phyloP scores from a whole-genome alignment of 2,797 vertebrate species.

The Pseudomugil tenellus region DNA sequence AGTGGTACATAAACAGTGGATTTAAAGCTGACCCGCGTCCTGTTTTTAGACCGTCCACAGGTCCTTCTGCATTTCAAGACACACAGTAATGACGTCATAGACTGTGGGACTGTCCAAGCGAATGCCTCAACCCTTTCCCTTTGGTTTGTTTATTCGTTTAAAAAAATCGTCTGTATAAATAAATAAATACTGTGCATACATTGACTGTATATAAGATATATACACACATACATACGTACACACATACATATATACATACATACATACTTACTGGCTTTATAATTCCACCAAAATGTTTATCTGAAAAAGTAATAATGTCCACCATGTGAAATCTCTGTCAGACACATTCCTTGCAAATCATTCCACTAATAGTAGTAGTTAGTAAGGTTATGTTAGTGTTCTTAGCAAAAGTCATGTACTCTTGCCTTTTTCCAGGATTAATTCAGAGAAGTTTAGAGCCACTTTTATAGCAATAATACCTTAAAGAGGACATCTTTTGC shows the following conservation, averaged over 20 bases:
- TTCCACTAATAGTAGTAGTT: too few species aligned
- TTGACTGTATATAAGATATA: too few species aligned
- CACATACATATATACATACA: too few species aligned
- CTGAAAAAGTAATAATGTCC: too few species aligned
- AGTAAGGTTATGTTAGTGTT: background rate
- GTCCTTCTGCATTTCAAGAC: slow-evolving; percentile 54
- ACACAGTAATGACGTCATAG: background rate
- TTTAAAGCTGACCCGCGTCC: slow-evolving; percentile 70
- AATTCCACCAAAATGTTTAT: too few species aligned
- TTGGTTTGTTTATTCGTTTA: background rate
- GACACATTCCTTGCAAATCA: too few species aligned
- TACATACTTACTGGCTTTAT: too few species aligned
- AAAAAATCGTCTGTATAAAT: too few species aligned
- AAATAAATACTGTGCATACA: too few species aligned
- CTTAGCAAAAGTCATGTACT: background rate
- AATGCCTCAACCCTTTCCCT: slow-evolving; percentile 35
- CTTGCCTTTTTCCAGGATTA: background rate
- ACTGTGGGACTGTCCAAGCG: background rate
- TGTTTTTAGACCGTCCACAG: slow-evolving; percentile 47
- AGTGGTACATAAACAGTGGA: slow-evolving; percentile 17
- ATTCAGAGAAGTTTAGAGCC: background rate
- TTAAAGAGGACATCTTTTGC: too few species aligned
- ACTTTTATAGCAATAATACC: background rate
- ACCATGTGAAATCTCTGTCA: too few species aligned
- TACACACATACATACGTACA: too few species aligned